Base-by-base conservation (phyloP, 64 coral and sea anemone genomes). In the Stylophora pistillata region DNA sequence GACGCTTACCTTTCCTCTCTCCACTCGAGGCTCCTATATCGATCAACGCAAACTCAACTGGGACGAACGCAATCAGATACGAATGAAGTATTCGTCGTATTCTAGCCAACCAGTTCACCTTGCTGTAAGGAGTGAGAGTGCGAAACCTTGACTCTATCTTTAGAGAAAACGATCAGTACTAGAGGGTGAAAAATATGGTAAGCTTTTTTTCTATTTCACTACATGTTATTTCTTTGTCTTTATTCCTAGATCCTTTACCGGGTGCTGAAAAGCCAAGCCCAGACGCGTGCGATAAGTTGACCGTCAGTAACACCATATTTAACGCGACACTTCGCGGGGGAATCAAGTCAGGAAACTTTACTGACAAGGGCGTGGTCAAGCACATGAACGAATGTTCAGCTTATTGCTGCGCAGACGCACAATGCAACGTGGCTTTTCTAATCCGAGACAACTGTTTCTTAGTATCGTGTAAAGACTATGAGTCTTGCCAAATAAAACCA, bases 361-460 rank as follows among this genome's bases (percentile, higher is more conserved):
- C 88, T 5, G 95, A 97, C 61, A 93, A 90, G 66, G 95, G 95
- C 52, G 88, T 87, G 20, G 95, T 97, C 17, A 81, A 89, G 21
- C 85, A 88, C 55, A 93, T 97, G 87, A 74, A 93, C 17, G 95
- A 97, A 63, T 97, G 95, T 56, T 86, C 81, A 15, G 82, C 87
- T 6, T 97, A 85, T 61, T 97, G 95, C 34, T 97, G 95, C 28
- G 76, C 91, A 7, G 95, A 97, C 15, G 91, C 83, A 41, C 53
- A 75, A 37, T 97, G 95, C 54, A 97, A 93, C 21, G 95, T 97
- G 28, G 95, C 95, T 52, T 97, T 97, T 21, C 90, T 93, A 41
- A 97, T 97, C 14, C 76, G 95, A 23, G 69, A 79, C 52, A 97
- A 97, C 34, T 97, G 95, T 53, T 97, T 97, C 30, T 69, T 93